Conservation (phyloP, 2,888 invertebrate species). For the Melitaea athalia region DNA sequence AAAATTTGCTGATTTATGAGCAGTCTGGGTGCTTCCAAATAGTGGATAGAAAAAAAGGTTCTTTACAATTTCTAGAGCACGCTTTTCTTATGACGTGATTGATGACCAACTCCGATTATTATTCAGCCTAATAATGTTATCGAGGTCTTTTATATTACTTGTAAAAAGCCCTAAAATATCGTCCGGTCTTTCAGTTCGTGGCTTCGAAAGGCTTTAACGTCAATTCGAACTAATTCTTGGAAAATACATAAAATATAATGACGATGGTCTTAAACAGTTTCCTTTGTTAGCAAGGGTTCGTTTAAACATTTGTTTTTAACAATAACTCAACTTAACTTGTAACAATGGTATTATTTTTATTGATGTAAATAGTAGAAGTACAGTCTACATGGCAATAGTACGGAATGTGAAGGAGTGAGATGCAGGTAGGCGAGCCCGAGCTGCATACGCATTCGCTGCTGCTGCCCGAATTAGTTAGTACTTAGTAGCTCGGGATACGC, state of each 20-base stretch:
- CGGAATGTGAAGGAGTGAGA: no score
- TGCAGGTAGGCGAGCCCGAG: no score
- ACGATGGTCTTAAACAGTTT: background rate
- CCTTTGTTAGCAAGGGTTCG: background rate
- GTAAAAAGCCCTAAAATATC: slow-evolving; percentile 7
- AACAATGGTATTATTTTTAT: background rate
- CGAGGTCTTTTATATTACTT: slow-evolving; percentile 18
- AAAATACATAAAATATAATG: slow-evolving; percentile 1
- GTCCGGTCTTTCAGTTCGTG: slow-evolving; percentile 10
- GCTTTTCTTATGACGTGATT: slow-evolving; percentile 31
- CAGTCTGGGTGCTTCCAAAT: slow-evolving; percentile 8
- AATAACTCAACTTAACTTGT: background rate
- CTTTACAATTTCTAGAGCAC: slow-evolving; percentile 23
- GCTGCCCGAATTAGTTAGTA: no score
- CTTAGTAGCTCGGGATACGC: no score
- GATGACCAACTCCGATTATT: slow-evolving; percentile 25
- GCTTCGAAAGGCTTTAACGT: slow-evolving; percentile 12
- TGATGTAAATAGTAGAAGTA: background rate
- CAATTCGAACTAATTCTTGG: background rate
- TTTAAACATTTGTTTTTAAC: background rate
- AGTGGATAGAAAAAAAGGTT: slow-evolving; percentile 26
- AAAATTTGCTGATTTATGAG: slow-evolving; percentile 17
- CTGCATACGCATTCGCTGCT: no score
- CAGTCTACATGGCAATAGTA: no score
- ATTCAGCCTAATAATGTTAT: slow-evolving; percentile 34